phyloP scores from a whole-genome alignment of 2,113 vertebrate species.

The Pangasianodon gigas region DNA sequence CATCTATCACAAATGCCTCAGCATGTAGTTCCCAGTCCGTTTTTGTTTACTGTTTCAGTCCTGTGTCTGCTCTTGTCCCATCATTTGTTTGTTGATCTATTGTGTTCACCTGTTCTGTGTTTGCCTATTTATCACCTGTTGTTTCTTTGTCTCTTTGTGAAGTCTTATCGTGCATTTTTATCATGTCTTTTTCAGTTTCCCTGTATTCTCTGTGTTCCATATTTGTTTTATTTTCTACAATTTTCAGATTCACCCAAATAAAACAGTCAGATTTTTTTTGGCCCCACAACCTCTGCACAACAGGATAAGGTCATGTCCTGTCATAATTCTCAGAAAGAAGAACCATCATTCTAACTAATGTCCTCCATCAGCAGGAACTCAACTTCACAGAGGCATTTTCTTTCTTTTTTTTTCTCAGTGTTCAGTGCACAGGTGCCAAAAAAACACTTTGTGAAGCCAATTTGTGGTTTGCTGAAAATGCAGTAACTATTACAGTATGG shows the following conservation, averaged over 20 bases:
- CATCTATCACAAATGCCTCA: no score
- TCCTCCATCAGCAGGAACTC: neutral
- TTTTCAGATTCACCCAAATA: neutral
- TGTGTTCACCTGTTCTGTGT: neutral
- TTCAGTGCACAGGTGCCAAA: neutral
- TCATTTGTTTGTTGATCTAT: neutral
- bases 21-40: neutral
- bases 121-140: neutral
- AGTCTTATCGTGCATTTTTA: neutral
- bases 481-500: neutral
- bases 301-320: slow-evolving; percentile 2
- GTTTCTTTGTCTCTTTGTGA: neutral
- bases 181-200: neutral
- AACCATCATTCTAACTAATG: neutral
- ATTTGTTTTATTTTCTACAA: neutral
- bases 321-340: neutral
- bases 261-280: neutral
- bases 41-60: neutral
- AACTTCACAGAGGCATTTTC: neutral
- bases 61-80: neutral
- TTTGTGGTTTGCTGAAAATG: neutral
- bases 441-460: neutral
- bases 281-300: neutral
- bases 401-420: neutral
- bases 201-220: neutral